phyloP scores from a whole-genome alignment of 2,113 vertebrate species.

The Syngnathus scovelli region DNA sequence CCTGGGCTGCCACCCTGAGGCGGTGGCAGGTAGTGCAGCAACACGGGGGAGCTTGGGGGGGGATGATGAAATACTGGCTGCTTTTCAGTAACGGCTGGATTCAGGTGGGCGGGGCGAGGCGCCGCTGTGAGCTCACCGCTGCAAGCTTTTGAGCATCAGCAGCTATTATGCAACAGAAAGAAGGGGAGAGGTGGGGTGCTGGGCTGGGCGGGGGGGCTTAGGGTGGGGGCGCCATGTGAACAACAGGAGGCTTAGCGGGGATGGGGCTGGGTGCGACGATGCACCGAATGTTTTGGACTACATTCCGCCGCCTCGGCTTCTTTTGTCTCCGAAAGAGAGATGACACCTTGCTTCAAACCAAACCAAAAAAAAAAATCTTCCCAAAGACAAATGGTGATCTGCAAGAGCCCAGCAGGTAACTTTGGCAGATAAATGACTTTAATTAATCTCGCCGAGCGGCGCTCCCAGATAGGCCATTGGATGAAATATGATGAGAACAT shows the following conservation, averaged over 20 bases:
- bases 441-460: conserved; percentile 50
- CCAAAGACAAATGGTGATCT: conserved; percentile 53
- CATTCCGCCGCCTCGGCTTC: background rate
- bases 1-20: conserved; percentile 63
- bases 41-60: conserved; percentile 7
- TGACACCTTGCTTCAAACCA: conserved; percentile 29
- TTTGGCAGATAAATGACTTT: conserved; percentile 56
- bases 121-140: conserved; percentile 62
- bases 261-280: conserved; percentile 44
- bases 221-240: conserved; percentile 28
- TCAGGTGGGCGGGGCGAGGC: conserved; percentile 46
- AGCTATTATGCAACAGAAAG: conserved; percentile 69
- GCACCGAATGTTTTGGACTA: conserved; percentile 44
- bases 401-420: conserved; percentile 45
- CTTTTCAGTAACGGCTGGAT: conserved; percentile 65
- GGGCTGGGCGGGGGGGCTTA: background rate
- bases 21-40: conserved; percentile 30
- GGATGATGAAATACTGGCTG: conserved; percentile 69
- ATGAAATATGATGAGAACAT: conserved; percentile 56
- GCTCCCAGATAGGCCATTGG: conserved; percentile 36
- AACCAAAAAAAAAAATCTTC: conserved; percentile 16
- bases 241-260: conserved; percentile 51
- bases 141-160: conserved; percentile 40
- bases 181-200: conserved; percentile 7
- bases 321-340: conserved; percentile 6